A percentile compares a stretch with the other conserved stretches of the same genome.
These are phyloP conservation scores for Catonia carolina DNA, from an alignment of 2,888 invertebrate species.

Conservation along the genomic window DNA sequence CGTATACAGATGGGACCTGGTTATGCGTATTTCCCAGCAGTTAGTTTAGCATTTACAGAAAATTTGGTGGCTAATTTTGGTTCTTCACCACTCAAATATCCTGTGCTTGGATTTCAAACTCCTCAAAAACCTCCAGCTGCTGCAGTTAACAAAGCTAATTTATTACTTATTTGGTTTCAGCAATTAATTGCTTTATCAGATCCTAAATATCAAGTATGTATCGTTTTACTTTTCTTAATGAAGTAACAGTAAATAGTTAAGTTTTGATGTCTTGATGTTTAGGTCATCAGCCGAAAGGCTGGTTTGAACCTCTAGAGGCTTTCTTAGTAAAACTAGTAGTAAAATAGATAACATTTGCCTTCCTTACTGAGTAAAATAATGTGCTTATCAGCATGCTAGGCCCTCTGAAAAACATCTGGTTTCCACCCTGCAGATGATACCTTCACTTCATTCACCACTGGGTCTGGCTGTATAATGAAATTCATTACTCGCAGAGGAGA, in stretches of 20 bases:
- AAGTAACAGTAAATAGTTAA: too few species aligned
- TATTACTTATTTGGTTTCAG: constrained; percentile 46
- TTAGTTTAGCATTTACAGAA: constrained; percentile 69
- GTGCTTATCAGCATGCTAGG: too few species aligned
- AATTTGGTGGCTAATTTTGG: constrained; percentile 75
- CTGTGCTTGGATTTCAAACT: constrained; percentile 58
- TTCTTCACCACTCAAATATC: constrained; percentile 57
- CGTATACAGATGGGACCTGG: constrained; percentile 64
- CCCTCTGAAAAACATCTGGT: too few species aligned
- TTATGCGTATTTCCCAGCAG: constrained; percentile 71
- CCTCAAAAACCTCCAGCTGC: constrained; percentile 48
- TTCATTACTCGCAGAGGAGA: too few species aligned
- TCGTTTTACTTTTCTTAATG: too few species aligned
- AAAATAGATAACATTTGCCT: not conserved
- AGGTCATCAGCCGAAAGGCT: too few species aligned
- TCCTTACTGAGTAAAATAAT: too few species aligned
- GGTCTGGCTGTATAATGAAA: too few species aligned
- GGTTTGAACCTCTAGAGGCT: too few species aligned
- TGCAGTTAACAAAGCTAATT: constrained; percentile 39
- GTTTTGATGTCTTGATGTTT: constrained; percentile 1
- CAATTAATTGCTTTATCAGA: constrained; percentile 39
- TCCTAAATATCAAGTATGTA: constrained; percentile 38
- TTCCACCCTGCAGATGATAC: too few species aligned
- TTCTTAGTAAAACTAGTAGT: not conserved
- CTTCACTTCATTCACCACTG: too few species aligned